Evolutionary conservation across 2,888 invertebrate genomes (phyloP).

Genomic region (Aquatica leii): DNA sequence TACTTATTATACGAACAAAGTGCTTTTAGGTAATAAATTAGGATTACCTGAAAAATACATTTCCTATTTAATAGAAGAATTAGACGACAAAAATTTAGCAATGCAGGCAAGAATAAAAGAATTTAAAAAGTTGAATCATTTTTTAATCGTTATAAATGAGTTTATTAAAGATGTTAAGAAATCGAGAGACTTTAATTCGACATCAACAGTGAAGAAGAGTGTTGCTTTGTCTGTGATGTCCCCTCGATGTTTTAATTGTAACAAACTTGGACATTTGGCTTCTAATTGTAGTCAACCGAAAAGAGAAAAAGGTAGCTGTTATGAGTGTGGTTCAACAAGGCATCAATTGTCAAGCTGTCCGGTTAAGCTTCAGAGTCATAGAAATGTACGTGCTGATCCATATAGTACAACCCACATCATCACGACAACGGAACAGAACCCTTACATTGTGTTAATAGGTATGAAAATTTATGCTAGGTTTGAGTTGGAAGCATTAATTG

Average conservation of each 20-base stretch:
- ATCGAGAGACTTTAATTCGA: too few relatives aligned
- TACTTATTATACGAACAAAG: not conserved
- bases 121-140: not conserved
- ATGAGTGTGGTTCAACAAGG: not conserved
- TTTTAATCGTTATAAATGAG: not conserved
- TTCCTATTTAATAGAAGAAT: not conserved
- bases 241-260: conserved; percentile 6
- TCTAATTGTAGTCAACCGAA: not conserved
- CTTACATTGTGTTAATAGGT: too few relatives aligned
- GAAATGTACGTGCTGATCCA: too few relatives aligned
- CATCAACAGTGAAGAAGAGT: too few relatives aligned
- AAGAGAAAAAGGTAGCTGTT: conserved; percentile 6
- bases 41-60: not conserved
- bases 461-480: too few relatives aligned
- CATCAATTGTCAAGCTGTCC: conserved; percentile 5
- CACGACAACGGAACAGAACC: too few relatives aligned
- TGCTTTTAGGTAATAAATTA: not conserved
- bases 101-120: too few relatives aligned
- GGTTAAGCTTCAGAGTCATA: too few relatives aligned
- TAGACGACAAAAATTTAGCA: not conserved
- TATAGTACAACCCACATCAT: too few relatives aligned
- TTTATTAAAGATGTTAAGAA: not conserved
- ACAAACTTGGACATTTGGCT: not conserved
- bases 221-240: not conserved
- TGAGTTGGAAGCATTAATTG: too few relatives aligned